Base-by-base conservation (phyloP, 2,888 invertebrate species). In the Drosophila pegasa region DNA sequence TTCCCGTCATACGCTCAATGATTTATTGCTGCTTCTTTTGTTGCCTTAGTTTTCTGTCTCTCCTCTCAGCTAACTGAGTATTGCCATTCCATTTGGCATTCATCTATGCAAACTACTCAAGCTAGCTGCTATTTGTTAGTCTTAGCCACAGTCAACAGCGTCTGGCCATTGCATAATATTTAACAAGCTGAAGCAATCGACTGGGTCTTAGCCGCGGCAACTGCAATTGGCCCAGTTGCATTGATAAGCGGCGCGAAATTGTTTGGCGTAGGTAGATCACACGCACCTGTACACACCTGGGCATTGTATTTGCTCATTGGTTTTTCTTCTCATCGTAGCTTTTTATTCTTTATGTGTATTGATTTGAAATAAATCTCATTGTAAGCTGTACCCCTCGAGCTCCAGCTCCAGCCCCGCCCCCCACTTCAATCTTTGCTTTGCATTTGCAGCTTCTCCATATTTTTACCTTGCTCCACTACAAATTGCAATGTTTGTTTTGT, bases 271-370 rank as follows among this genome's bases (percentile, higher is more conserved):
- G 20, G 29, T 33, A 29, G 20, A 51, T 12, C 20, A 43, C 31
- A 22, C 22, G 22, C n/a, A 16, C 12, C 12, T 37, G 29, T 18
- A 27, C 25, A 41, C n/a, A 38, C 38, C n/a, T 8, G 5, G 35
- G 58, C 59, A 41, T 71, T 67, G 77, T 66, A 58, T 70, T 60
- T 73, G 78, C 52, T 62, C 63, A 64, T 50, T 62, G 85, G 75
- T 52, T 85, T 69, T 59, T 51, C 48, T 55, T n/a, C n/a, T n/a
- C n/a, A n/a, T n/a, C 50, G 67, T 68, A 67, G 68, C 70, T 78
- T 67, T 78, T 67, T 72, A 76, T 85, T 66, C 74, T 87, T 87
- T 87, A 85, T 87, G 83, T 87, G 85, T 85, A 83, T 83, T 85
- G 83, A 83, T 83, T 87, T 78, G 82, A 87, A 83, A 83, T 83